A percentile compares a stretch with the other conserved stretches of the same genome.
phyloP scores from a whole-genome alignment of 2,113 vertebrate species.

The Danionella cerebrum region DNA sequence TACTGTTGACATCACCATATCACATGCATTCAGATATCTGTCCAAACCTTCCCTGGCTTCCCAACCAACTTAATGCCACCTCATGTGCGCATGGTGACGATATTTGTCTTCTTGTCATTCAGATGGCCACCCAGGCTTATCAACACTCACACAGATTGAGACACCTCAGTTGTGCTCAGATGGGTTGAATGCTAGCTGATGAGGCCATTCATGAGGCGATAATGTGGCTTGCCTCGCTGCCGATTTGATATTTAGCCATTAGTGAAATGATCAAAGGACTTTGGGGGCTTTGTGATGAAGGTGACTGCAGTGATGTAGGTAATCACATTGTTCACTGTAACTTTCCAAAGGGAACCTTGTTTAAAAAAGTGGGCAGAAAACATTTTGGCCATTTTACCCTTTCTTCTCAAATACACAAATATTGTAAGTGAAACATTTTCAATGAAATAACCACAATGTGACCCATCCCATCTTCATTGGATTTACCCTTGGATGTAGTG shows the following conservation, averaged over 20 bases:
- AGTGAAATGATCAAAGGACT: background rate
- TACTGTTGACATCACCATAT: conserved; percentile 26
- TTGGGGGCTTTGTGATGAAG: background rate
- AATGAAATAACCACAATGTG: too few species aligned
- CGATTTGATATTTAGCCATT: conserved; percentile 19
- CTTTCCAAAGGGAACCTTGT: background rate
- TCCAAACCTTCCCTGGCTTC: conserved; percentile 43
- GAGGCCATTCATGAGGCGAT: conserved; percentile 33
- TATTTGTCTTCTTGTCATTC: conserved; percentile 35
- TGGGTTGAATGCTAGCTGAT: conserved; percentile 12
- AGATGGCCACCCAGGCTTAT: conserved; percentile 35
- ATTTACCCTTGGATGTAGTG: too few species aligned
- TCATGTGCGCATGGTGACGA: conserved; percentile 29
- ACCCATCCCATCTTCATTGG: too few species aligned
- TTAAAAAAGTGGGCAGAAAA: background rate
- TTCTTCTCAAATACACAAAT: too few species aligned
- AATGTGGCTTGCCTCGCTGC: background rate
- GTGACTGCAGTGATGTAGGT: background rate
- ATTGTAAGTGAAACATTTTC: too few species aligned
- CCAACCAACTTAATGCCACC: conserved; percentile 4
- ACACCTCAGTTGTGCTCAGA: conserved; percentile 14
- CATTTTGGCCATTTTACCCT: too few species aligned
- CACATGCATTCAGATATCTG: conserved; percentile 32
- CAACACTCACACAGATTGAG: conserved; percentile 30
- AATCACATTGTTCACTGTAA: background rate